Evolutionary conservation across 37 sponge, comb jelly and placozoan genomes (phyloP), one percentile per base, ranked within the genome.

Genomic region (Cladorhizidae sp.): DNA sequence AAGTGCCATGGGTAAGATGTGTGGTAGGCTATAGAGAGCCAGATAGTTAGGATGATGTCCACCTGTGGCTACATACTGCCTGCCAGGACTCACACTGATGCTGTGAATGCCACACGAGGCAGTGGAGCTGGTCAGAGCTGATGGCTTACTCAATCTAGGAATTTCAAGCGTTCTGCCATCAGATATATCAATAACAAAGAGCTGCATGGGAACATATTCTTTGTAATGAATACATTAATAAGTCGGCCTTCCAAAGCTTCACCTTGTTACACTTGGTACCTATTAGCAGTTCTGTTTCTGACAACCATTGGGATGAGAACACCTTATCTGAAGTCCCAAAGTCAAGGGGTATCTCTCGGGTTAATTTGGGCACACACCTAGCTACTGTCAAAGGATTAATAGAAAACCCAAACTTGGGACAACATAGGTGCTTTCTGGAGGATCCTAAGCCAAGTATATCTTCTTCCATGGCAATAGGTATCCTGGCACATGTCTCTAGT

Each of bases 181-280:
- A 18, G 62, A 31, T 14, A 67, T 74, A 52, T 89, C 75, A 1
- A 79, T 32, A 0, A 83, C 29, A 41, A 70, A 67, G 28, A 89
- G 52, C 89, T 89, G 80, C 31, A 56, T 8, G 12, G n/a, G 61
- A 59, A 71, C 42, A 62, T n/a, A 62, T 36, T 57, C 21, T 40
- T 17, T 6, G 23, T 22, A 36, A 58, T 17, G 29, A 61, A 72
- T 18, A 40, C 40, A 21, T 45, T 45, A 45, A 45, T 9, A 12
- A 45, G 49, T 5, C 5, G 9, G 49, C 5, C 49, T 12, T 12
- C 8, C 51, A 12, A 45, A 9, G 49, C 49, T 9, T 45, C 52
- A 92, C 93, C 79, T 94, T 83, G 58, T 86, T 94, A 64, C 95
- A 90, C 51, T 94, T 94, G 6, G 95, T 87, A 22, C 95, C 95